Evolutionary conservation across 37 sponge, comb jelly and placozoan genomes (phyloP), one percentile per base, ranked within the genome.

Genomic region (Sycon ciliatum): DNA sequence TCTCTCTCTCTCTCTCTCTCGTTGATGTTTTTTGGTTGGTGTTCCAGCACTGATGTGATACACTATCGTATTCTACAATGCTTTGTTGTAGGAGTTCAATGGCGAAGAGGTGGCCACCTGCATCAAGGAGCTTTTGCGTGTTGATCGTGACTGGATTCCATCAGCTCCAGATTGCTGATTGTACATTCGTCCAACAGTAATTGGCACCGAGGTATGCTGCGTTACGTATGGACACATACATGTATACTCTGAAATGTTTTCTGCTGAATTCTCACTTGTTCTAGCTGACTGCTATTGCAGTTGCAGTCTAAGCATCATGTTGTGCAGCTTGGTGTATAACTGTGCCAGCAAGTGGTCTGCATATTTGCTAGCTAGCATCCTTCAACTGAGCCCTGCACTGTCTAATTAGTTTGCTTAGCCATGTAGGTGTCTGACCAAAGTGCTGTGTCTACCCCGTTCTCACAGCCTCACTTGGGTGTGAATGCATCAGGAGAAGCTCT

Each of bases 101-200:
- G 74, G 65, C 0, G 81, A 82, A 39, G 88, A 80, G 68, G 84
- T 90, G 36, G 64, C 90, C 65, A 79, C 84, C 65, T 84, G 93
- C 32, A 69, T 98, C 66, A 89, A 93, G 76, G 88, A 89, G 13
- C 72, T 98, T 22, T 29, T 98, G 13, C 46, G 79, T 53, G 37
- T 93, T 6, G 99, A 98, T 35, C 73, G 57, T 39, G 84, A 89
- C 0, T 98, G 99, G 99, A 79, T 89, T 0, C 99, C 99, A 0
- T 71, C 77, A 34, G 34, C 36, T 3, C 38, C 73, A 56, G 80
- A 84, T 30, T 81, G 81, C 58, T 98, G 94, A 9, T 79, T 98
- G 18, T 98, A 98, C 72, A 79, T 98, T 36, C 72, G 99, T 36
- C 99, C 99, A 18, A 87, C 99, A 4, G 76, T 83, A 30, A 93